Percentiles rank a stretch among this genome's conserved stretches.
These are phyloP conservation scores for Drosophila novamexicana DNA, from an alignment of 1,140 invertebrate species.

Conservation along the genomic window DNA sequence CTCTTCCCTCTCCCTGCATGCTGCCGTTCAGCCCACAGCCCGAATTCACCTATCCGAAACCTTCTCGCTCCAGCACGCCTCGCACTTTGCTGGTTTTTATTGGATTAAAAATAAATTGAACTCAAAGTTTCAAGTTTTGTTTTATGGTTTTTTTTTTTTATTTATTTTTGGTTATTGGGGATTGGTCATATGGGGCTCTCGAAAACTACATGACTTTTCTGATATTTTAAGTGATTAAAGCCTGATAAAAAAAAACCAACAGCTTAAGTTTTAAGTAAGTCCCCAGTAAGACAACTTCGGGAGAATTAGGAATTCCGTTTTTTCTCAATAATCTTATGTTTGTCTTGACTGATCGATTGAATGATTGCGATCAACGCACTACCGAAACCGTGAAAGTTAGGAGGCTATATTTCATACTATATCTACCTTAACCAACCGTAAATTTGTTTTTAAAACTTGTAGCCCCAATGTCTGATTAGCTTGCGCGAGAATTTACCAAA, in stretches of 20 bases:
- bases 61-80: conserved; percentile 27
- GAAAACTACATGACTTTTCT: neutral
- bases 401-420: too few species aligned
- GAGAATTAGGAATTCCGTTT: neutral
- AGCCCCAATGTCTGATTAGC: too few species aligned
- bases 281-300: neutral
- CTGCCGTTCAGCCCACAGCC: neutral
- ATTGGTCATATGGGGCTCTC: neutral
- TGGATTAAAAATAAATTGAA: conserved; percentile 52
- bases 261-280: neutral
- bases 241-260: neutral
- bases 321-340: too few species aligned
- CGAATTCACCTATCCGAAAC: conserved; percentile 36
- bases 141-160: neutral
- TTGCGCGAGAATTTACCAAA: too few species aligned
- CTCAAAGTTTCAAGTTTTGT: conserved; percentile 19
- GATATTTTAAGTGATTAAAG: too few species aligned
- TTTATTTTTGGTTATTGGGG: neutral
- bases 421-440: too few species aligned
- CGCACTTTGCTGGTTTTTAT: conserved; percentile 48
- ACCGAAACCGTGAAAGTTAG: too few species aligned
- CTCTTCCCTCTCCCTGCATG: neutral
- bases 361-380: too few species aligned
- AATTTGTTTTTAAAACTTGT: too few species aligned
- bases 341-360: too few species aligned